A percentile compares a stretch with the other conserved stretches of the same genome.
These are phyloP conservation scores for Sigmodon hispidus DNA, from an alignment of 2,113 vertebrate species.

Conservation along the genomic window DNA sequence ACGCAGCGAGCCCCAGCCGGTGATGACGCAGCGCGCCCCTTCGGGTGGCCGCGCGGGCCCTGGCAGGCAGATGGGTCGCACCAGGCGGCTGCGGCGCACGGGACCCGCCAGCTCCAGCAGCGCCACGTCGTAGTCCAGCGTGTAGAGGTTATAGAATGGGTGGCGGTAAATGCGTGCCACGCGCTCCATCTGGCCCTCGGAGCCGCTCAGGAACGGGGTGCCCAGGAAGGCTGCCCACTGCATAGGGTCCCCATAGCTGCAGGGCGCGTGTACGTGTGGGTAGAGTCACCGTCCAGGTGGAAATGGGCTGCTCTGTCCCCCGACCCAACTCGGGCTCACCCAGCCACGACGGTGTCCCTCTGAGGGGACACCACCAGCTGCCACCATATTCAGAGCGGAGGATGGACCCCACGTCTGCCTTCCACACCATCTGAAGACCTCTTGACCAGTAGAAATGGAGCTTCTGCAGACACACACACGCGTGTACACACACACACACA, in stretches of 20 bases:
- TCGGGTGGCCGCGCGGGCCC: constrained; percentile 86
- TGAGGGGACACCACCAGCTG: background rate
- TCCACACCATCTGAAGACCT: background rate
- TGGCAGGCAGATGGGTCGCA: constrained; percentile 93
- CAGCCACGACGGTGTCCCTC: background rate
- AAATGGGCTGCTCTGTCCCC: background rate
- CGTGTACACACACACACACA: background rate
- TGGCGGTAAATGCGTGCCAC: constrained; percentile 92
- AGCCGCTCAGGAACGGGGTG: constrained; percentile 89
- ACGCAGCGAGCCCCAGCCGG: constrained; percentile 94
- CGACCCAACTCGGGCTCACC: background rate
- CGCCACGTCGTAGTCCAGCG: constrained; percentile 93
- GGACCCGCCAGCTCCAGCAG: constrained; percentile 90
- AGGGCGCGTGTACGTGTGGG: accelerated
- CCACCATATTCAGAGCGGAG: too few relatives aligned
- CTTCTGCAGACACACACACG: too few relatives aligned
- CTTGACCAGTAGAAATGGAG: background rate
- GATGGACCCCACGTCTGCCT: background rate
- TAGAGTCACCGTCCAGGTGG: background rate
- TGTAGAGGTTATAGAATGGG: constrained; percentile 93
- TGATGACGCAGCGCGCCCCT: constrained; percentile 91
- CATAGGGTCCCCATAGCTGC: constrained; percentile 88
- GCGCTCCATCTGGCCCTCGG: constrained; percentile 88
- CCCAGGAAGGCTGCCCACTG: constrained; percentile 94
- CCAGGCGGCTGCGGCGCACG: constrained; percentile 86